Conservation (phyloP, 2,888 invertebrate genomes). For the Aquatica leii region DNA sequence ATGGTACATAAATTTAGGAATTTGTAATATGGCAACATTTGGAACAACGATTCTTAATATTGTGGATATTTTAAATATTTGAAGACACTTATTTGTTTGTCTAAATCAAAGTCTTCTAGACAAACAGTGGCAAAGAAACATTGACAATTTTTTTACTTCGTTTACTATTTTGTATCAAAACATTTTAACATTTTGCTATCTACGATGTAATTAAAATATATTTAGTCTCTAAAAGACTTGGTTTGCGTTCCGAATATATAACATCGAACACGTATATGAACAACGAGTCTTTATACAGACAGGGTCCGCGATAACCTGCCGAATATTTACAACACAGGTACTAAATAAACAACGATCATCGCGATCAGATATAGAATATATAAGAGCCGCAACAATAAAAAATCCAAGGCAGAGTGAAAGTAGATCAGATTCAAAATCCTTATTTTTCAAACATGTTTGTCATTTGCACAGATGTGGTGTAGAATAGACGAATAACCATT, state of each 20-base stretch:
- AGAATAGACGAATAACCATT: too few species aligned
- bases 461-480: too few species aligned
- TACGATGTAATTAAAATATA: slow-evolving; percentile 59
- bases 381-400: slow-evolving; percentile 43
- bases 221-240: slow-evolving; percentile 48
- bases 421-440: slow-evolving; percentile 29
- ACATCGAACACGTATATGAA: slow-evolving; percentile 57
- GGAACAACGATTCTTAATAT: slow-evolving; percentile 42
- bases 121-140: slow-evolving; percentile 39
- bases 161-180: slow-evolving; percentile 57
- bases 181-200: slow-evolving; percentile 57
- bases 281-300: slow-evolving; percentile 51
- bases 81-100: slow-evolving; percentile 31
- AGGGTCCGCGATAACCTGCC: slow-evolving; percentile 55
- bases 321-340: slow-evolving; percentile 54
- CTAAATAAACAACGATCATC: slow-evolving; percentile 43
- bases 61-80: slow-evolving; percentile 26
- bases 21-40: slow-evolving; percentile 29
- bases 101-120: slow-evolving; percentile 27
- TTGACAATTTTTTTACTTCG: slow-evolving; percentile 44
- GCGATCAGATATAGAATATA: slow-evolving; percentile 39
- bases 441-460: slow-evolving; percentile 1
- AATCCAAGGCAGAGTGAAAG: slow-evolving; percentile 31
- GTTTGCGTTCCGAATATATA: slow-evolving; percentile 50
- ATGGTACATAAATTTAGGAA: slow-evolving; percentile 28